Evolutionary conservation across 1,140 invertebrate genomes (phyloP).

Genomic region (Oryzaephilus surinamensis): DNA sequence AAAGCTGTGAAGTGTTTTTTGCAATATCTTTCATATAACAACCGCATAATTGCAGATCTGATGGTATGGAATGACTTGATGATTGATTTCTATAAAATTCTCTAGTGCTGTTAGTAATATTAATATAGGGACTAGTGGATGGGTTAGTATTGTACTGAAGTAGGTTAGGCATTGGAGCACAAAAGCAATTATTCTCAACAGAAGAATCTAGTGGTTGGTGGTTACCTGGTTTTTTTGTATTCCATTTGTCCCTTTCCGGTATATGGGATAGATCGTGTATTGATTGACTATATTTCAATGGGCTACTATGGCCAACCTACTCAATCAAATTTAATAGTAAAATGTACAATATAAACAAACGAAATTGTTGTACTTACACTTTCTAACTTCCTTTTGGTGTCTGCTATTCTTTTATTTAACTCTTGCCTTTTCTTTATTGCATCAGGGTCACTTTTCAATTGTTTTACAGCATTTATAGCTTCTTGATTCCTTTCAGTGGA

Average conservation of each 20-base stretch:
- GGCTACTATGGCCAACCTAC: conserved; percentile 63
- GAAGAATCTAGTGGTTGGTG: conserved; percentile 4
- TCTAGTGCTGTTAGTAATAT: conserved; percentile 22
- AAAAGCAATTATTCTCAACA: conserved; percentile 14
- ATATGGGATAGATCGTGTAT: conserved; percentile 60
- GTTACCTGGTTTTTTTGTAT: conserved; percentile 30
- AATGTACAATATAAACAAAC: conserved; percentile 55
- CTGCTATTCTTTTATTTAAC: conserved; percentile 71
- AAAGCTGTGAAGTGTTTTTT: conserved; percentile 25
- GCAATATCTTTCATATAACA: conserved; percentile 33
- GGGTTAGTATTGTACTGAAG: conserved; percentile 10
- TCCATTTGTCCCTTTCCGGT: conserved; percentile 43
- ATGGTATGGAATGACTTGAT: conserved; percentile 14
- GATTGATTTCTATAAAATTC: conserved; percentile 4
- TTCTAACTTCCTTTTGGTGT: conserved; percentile 78
- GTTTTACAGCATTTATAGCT: conserved; percentile 45
- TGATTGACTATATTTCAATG: conserved; percentile 71
- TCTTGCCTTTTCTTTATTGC: conserved; percentile 69
- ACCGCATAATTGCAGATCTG: conserved; percentile 32
- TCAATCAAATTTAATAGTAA: conserved; percentile 31
- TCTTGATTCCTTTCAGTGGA: conserved; percentile 39
- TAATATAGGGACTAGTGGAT: conserved; percentile 6
- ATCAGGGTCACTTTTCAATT: conserved; percentile 47
- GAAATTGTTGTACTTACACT: conserved; percentile 52
- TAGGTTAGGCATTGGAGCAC: conserved; percentile 11